Conservation (phyloP, 2,888 invertebrate species). For the Micropterix aruncella region DNA sequence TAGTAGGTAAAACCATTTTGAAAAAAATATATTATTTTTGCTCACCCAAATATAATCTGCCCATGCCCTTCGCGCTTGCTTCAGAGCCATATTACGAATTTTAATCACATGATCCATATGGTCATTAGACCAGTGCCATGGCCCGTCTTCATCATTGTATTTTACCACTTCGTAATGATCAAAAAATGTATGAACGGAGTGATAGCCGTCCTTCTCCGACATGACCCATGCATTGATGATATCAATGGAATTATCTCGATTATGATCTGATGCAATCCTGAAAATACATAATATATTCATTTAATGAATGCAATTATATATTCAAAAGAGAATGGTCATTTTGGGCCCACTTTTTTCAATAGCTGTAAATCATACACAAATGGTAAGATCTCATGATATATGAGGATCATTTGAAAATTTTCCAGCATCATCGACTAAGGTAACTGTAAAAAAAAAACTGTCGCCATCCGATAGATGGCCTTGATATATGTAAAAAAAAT, state of each 20-base stretch:
- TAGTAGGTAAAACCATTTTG: too few species aligned
- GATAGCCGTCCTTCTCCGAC: constrained; percentile 48
- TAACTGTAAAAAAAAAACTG: too few species aligned
- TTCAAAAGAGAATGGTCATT: neutral
- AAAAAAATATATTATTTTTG: too few species aligned
- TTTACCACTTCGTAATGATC: constrained; percentile 25
- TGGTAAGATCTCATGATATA: too few species aligned
- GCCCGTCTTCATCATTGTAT: constrained; percentile 43
- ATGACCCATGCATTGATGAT: constrained; percentile 62
- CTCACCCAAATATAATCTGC: constrained; percentile 82
- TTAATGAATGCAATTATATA: neutral
- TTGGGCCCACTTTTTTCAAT: too few species aligned
- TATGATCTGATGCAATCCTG: constrained; percentile 83
- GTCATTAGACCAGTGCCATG: constrained; percentile 60
- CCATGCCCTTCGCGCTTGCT: constrained; percentile 62
- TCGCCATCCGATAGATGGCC: too few species aligned
- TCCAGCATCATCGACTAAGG: too few species aligned
- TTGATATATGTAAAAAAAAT: too few species aligned
- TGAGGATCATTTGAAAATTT: too few species aligned
- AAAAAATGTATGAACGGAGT: constrained; percentile 46
- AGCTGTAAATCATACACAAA: too few species aligned
- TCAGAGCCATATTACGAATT: constrained; percentile 61
- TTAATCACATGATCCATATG: constrained; percentile 68
- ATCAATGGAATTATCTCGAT: constrained; percentile 60
- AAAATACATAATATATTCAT: constrained; percentile 14